These are phyloP conservation scores for Oophaga pumilio DNA, from an alignment of 2,113 vertebrate species.

Conservation along the genomic window DNA sequence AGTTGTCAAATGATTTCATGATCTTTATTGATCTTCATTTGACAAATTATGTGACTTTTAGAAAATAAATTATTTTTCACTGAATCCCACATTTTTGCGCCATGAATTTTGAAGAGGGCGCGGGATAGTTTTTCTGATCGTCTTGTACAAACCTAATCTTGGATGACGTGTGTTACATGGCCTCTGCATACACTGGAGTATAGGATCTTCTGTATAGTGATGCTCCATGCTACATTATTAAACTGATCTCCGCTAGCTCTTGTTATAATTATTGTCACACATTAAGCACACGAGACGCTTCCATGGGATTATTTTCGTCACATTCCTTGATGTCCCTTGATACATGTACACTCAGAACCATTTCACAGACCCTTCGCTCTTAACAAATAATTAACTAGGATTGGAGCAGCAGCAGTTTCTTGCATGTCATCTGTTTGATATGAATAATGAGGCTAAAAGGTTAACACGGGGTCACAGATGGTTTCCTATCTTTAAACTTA, in stretches of 20 bases:
- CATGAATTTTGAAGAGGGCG: neutral
- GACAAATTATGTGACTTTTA: neutral
- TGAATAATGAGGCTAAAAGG: slow-evolving; percentile 91
- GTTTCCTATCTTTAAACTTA: slow-evolving; percentile 89
- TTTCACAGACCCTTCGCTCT: slow-evolving; percentile 77
- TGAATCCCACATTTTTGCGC: neutral
- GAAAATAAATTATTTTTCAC: neutral
- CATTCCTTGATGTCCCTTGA: slow-evolving; percentile 77
- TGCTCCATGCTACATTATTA: slow-evolving; percentile 25
- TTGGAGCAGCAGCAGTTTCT: slow-evolving; percentile 81
- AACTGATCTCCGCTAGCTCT: slow-evolving; percentile 52
- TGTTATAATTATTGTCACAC: slow-evolving; percentile 65
- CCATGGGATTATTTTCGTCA: slow-evolving; percentile 66
- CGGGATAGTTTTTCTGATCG: neutral
- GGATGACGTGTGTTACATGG: neutral
- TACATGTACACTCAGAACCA: slow-evolving; percentile 81
- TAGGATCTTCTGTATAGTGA: neutral
- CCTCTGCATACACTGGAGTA: neutral
- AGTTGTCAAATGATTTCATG: no score
- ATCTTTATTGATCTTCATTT: neutral
- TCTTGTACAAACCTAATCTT: neutral
- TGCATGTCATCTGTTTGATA: slow-evolving; percentile 83
- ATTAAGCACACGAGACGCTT: slow-evolving; percentile 66
- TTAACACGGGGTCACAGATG: slow-evolving; percentile 88
- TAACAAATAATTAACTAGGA: slow-evolving; percentile 89